Base-by-base conservation (phyloP, 37 sponge, comb jelly and placozoan species). In the Oopsacas minuta region DNA sequence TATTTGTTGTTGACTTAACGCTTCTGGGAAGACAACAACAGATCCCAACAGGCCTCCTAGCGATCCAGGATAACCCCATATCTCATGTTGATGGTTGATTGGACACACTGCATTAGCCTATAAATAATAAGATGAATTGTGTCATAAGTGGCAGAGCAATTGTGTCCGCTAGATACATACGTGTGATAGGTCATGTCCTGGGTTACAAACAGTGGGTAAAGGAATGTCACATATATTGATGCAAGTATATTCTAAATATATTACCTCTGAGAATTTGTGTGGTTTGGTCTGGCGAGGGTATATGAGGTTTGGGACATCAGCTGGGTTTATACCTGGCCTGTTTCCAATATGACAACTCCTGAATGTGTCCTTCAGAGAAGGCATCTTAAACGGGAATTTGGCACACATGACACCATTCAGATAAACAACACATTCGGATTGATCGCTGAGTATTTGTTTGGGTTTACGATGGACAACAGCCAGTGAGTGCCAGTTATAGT, bases 241-340 rank as follows among this genome's bases (percentile, higher is more conserved):
- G n/a, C n/a, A n/a, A n/a, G n/a, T n/a, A n/a, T 46, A 46, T 46
- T 46, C 51, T 46, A 46, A 22, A 17, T 22, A 12, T 22, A 12
- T 61, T 61, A 61, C 75, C 28, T 61, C 75, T 3, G 30, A 10
- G 22, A 61, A 61, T 12, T 61, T 61, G 75, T 10, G 75, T 10
- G 75, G 75, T 61, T 61, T 61, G 75, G 75, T 61, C 28, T 61
- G 75, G 22, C 75, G 75, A 3, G 75, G 75, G 75, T 61, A 61
- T 7, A 61, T 61, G 22, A 61, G 75, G 75, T 61, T 61, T 3
- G 75, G 75, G 28, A 61, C 75, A n/a, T 61, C 75, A 20, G 75
- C 75, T 12, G 75, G 75, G 75, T 61, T 61, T 7, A 61, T n/a
- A 3, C 75, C 75, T 61, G 75, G 75, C 22, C 75, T 61, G 28